These are phyloP conservation scores for Bilobella aurantiaca DNA, from an alignment of 1,140 invertebrate genomes.

Conservation along the genomic window DNA sequence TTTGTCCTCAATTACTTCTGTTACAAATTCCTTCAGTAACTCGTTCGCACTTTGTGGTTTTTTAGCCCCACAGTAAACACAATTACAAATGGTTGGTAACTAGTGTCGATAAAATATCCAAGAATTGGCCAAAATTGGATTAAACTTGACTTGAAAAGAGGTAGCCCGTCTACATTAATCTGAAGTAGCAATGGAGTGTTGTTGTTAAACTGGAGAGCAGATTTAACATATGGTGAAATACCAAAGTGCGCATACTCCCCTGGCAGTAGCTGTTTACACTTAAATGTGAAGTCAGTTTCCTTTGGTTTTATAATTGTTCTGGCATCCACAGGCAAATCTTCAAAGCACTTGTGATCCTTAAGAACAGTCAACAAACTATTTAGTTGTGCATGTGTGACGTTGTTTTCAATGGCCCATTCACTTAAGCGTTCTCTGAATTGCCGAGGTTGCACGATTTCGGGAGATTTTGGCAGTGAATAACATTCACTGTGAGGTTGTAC, in stretches of 20 bases:
- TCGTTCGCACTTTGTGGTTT: slow-evolving; percentile 27
- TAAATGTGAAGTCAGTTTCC: background rate
- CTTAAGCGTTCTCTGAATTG: background rate
- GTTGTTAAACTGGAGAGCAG: background rate
- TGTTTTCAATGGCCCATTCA: background rate
- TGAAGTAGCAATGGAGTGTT: slow-evolving; percentile 14
- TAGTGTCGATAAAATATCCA: slow-evolving; percentile 22
- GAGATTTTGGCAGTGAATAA: too few relatives aligned
- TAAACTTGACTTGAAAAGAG: slow-evolving; percentile 21
- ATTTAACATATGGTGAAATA: background rate
- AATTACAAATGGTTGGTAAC: slow-evolving; percentile 32
- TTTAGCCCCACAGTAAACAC: slow-evolving; percentile 30
- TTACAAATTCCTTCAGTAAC: slow-evolving; percentile 30
- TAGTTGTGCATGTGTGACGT: background rate
- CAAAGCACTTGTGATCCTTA: background rate
- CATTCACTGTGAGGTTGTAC: too few relatives aligned
- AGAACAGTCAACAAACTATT: background rate
- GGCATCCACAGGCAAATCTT: background rate
- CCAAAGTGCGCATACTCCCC: slow-evolving; percentile 15
- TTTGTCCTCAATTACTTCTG: slow-evolving; percentile 27
- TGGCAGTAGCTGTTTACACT: background rate
- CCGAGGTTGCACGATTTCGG: too few relatives aligned
- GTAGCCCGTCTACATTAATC: slow-evolving; percentile 30
- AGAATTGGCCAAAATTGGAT: slow-evolving; percentile 36
- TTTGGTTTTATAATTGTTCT: background rate